Conservation (phyloP, 2,113 vertebrate species). For the Calonectris borealis region DNA sequence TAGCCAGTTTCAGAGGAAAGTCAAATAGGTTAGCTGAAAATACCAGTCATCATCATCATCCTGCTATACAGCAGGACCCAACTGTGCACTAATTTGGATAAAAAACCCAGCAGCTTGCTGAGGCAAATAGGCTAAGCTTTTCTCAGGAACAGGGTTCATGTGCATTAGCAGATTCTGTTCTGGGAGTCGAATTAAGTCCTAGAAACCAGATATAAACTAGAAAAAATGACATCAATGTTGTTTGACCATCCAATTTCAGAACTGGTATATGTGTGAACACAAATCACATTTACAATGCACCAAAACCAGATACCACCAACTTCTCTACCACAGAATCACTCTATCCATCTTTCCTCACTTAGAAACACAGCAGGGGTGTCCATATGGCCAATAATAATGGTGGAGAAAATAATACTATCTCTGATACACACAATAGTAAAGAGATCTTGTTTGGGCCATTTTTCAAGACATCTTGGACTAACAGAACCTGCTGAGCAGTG, state of each 20-base stretch:
- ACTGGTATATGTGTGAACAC: not conserved
- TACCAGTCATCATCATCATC: not conserved
- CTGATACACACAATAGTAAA: not conserved
- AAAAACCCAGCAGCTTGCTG: not conserved
- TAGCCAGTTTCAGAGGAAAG: not conserved
- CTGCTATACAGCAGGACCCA: not conserved
- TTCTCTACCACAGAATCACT: not conserved
- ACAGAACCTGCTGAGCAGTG: not conserved
- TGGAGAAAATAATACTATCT: not conserved
- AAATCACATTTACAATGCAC: not conserved
- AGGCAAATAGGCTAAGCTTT: not conserved
- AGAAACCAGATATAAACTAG: not conserved
- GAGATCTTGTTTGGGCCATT: not conserved
- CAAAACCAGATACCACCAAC: not conserved
- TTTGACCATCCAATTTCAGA: not conserved
- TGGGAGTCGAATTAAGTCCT: not conserved
- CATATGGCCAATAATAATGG: not conserved
- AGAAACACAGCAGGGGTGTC: not conserved
- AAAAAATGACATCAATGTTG: not conserved
- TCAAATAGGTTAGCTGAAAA: not conserved
- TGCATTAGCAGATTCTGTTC: not conserved
- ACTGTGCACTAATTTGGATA: not conserved
- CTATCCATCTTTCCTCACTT: not conserved
- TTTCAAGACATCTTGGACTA: not conserved
- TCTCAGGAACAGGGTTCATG: not conserved